Conservation (phyloP, 2,888 invertebrate species). For the Sympetrum striolatum region DNA sequence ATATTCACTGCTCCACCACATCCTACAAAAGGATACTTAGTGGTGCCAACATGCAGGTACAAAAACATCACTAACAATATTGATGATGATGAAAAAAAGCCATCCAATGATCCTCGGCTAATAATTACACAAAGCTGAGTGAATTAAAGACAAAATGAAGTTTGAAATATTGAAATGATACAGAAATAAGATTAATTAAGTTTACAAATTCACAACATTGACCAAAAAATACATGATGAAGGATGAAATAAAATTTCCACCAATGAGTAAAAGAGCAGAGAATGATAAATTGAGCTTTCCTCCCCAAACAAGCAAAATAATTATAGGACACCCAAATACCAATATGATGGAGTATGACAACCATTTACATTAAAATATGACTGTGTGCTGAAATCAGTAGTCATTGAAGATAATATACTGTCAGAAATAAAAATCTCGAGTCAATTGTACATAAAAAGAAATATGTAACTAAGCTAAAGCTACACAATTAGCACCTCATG, state of each 20-base stretch:
- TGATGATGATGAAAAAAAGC: background rate
- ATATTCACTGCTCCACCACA: constrained; percentile 38
- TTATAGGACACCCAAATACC: constrained; percentile 3
- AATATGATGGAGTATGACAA: background rate
- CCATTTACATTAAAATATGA: background rate
- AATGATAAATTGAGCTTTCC: background rate
- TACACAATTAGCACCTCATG: constrained; percentile 4
- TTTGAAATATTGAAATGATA: background rate
- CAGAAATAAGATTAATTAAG: background rate
- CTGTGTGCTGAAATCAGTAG: background rate
- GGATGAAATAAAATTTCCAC: background rate
- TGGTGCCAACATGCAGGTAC: constrained; percentile 32
- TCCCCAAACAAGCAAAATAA: background rate
- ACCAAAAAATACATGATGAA: background rate
- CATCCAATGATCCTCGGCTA: background rate
- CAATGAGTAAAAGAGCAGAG: background rate
- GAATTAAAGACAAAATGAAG: background rate
- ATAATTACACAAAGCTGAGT: background rate
- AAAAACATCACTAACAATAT: constrained; percentile 32
- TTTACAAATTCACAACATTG: background rate
- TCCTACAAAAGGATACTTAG: background rate
- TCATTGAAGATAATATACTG: too few relatives aligned
- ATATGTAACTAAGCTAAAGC: too few relatives aligned
- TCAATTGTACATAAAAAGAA: too few relatives aligned
- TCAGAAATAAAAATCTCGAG: too few relatives aligned